phyloP scores from a whole-genome alignment of 2,797 vertebrate species.

The Hypotaenidia philippensis region DNA sequence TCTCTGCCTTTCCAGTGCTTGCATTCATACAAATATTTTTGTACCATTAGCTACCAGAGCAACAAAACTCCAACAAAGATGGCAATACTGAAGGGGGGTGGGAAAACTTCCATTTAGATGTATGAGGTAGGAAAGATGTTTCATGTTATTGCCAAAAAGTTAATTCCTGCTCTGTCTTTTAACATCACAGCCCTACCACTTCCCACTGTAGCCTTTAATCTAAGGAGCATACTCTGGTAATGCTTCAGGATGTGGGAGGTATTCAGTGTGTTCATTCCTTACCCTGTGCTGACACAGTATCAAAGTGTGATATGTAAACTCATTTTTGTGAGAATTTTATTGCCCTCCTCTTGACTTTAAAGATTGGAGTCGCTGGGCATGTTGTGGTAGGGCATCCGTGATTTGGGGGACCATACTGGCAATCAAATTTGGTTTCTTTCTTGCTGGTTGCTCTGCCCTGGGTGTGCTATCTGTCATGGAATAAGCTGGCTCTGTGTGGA shows the following conservation, averaged over 20 bases:
- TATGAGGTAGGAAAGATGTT: background rate
- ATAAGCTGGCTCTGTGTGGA: background rate
- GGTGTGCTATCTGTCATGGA: background rate
- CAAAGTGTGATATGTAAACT: background rate
- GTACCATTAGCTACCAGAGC: background rate
- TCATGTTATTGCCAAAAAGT: background rate
- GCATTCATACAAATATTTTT: background rate
- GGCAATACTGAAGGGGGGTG: background rate
- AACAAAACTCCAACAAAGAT: background rate
- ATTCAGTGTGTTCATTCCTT: background rate
- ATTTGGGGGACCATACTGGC: background rate
- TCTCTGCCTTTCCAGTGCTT: background rate
- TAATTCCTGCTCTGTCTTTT: background rate
- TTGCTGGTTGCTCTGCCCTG: background rate
- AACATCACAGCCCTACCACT: background rate
- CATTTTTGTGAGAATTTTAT: background rate
- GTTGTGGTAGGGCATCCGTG: background rate
- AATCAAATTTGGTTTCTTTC: background rate
- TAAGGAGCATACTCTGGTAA: background rate
- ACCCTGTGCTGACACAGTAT: background rate
- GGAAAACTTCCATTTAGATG: background rate
- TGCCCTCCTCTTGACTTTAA: background rate
- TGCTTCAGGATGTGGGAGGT: background rate
- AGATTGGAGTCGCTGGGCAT: background rate
- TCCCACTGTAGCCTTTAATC: background rate